Evolutionary conservation across 2,797 vertebrate species (phyloP), one percentile per base, ranked within the genome.

Genomic region (Aeoliscus strigatus): DNA sequence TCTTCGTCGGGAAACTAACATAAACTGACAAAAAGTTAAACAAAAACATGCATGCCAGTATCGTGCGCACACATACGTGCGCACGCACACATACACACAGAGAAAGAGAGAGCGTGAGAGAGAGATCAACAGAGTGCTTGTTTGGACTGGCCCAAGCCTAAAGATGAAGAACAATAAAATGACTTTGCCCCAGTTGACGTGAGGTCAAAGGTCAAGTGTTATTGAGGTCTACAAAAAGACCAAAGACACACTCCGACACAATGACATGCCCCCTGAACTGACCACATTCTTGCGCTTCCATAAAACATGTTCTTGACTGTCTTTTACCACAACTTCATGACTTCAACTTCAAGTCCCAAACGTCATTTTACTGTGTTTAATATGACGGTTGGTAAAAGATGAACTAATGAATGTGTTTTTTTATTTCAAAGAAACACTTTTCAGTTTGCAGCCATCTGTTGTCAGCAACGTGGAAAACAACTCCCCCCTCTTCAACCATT

Each of bases 171-270:
- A 76, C 71, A 66, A 77, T 80, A 79, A 79, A 81, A 65, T 45
- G 62, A 51, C 67, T 75, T 33, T 38, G 51, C 70, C 74, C 57
- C 37, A 45, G 49, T 77, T 64, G 62, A 65, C 63, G 58, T 26
- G 42, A 43, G 80, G 79, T 79, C 47, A 71, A 60, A 79, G 81
- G 75, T 84, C 79, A 83, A 86, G 81, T 83, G 83, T 76, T 75
- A 74, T 37, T 66, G 45, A 53, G 53, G 21, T 16, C 23, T 14
- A 11, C 18, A 1, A 5, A 32, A 16, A 8, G 13, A 26, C 31
- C 11, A 8, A 15, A 8, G n/a, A 32, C 9, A 14, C 40, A 32
- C 17, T 15, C 3, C n/a, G 18, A 33, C 14, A 12, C 6, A 9
- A 15, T 8, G 9, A 14, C 10, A 8, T 27, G 8, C 26, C n/a